Conservation (phyloP, 2,113 vertebrate genomes). For the Psettodes erumei region DNA sequence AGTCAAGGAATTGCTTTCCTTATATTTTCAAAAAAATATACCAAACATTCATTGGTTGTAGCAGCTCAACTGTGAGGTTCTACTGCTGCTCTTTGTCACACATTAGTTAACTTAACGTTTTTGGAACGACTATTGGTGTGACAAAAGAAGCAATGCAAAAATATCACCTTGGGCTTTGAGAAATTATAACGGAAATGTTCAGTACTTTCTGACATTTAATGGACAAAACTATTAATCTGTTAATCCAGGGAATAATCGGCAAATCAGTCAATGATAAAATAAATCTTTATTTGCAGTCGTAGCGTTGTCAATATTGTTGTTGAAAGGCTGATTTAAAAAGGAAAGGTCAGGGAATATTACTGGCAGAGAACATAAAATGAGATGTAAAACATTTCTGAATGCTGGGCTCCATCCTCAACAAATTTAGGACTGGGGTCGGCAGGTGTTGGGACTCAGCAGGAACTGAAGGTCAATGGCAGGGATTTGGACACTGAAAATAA, state of each 20-base stretch:
- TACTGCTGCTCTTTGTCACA: too few relatives aligned
- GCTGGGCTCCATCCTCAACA: constrained; percentile 77
- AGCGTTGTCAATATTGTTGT: not conserved
- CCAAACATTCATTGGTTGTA: too few relatives aligned
- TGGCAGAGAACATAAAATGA: constrained; percentile 87
- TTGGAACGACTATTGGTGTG: too few relatives aligned
- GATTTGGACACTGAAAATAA: constrained; percentile 73
- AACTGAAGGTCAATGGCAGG: constrained; percentile 80
- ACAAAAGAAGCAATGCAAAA: too few relatives aligned
- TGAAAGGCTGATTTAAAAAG: constrained; percentile 60
- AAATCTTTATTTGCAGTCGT: not conserved
- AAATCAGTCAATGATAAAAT: not conserved
- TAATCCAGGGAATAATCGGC: not conserved
- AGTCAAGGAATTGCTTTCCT: too few relatives aligned
- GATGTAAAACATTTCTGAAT: constrained; percentile 87
- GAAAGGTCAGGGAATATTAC: constrained; percentile 90
- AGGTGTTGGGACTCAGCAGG: constrained; percentile 78
- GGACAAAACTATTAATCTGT: not conserved
- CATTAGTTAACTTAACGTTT: too few relatives aligned
- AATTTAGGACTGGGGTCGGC: constrained; percentile 76
- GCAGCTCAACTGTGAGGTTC: too few relatives aligned
- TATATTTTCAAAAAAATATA: too few relatives aligned
- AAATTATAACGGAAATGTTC: not conserved
- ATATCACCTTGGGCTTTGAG: too few relatives aligned
- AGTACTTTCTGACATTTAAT: not conserved